These are phyloP conservation scores for Buathra laborator DNA, from an alignment of 2,888 invertebrate genomes.

Conservation along the genomic window DNA sequence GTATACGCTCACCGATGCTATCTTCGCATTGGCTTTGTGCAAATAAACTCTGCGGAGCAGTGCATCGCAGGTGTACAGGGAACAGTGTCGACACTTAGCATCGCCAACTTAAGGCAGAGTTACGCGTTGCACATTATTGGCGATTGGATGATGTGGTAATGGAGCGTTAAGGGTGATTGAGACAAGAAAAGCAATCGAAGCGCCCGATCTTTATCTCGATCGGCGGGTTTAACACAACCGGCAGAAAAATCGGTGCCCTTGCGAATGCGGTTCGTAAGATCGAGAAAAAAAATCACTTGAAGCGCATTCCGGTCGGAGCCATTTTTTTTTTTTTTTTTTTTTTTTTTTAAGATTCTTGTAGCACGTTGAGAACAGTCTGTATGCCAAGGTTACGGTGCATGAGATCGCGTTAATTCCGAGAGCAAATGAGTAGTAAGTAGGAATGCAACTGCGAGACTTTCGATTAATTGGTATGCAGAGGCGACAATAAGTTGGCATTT, in stretches of 20 bases:
- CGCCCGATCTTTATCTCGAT: constrained; percentile 5
- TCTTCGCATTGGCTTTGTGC: not conserved
- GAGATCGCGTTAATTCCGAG: too few species aligned
- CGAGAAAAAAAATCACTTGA: constrained; percentile 69
- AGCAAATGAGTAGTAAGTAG: too few species aligned
- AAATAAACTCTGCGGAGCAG: not conserved
- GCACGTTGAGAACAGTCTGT: constrained; percentile 67
- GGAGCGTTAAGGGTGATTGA: not conserved
- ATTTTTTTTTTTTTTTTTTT: constrained; percentile 72
- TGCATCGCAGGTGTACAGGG: not conserved
- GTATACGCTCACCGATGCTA: constrained; percentile 12
- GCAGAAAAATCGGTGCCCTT: constrained; percentile 78
- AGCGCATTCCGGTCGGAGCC: constrained; percentile 75
- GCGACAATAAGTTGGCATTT: too few species aligned
- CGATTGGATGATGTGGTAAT: not conserved
- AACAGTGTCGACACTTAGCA: constrained; percentile 16
- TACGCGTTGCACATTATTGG: not conserved
- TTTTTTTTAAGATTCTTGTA: constrained; percentile 68
- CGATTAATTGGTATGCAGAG: constrained; percentile 72
- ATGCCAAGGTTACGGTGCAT: constrained; percentile 73
- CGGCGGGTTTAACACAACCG: constrained; percentile 8
- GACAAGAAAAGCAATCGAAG: not conserved
- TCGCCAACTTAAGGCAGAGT: not conserved
- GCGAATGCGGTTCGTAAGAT: constrained; percentile 74
- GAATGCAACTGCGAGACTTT: constrained; percentile 16